A percentile compares a stretch with the other conserved stretches of the same genome.
Evolutionary conservation across 2,113 vertebrate species (phyloP).

Genomic region (Pseudolaguvia tuberculata): DNA sequence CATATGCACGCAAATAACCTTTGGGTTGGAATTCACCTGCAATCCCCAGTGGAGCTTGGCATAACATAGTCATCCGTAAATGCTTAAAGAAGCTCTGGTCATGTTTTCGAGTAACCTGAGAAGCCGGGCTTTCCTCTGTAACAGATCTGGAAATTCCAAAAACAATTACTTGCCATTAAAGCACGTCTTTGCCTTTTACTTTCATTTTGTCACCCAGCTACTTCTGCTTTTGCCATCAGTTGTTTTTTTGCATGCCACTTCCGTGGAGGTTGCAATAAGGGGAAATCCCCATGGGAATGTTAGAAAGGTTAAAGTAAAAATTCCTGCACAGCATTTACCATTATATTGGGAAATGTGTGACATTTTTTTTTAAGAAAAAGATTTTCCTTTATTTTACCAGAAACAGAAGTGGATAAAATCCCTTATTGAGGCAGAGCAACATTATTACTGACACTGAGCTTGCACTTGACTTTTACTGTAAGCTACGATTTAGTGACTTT

Average conservation of each 20-base stretch:
- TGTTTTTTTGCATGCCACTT: neutral
- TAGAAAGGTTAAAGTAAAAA: constrained; percentile 13
- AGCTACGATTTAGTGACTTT: neutral
- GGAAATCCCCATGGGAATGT: constrained; percentile 35
- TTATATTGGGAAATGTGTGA: neutral
- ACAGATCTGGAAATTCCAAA: constrained; percentile 30
- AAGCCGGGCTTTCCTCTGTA: neutral
- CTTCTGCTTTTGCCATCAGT: constrained; percentile 30
- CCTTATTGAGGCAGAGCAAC: neutral
- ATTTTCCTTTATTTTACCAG: constrained; percentile 1
- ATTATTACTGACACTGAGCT: neutral
- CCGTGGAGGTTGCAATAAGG: neutral
- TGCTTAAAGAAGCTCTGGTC: neutral
- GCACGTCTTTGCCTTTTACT: constrained; percentile 24
- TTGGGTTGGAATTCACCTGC: constrained; percentile 43
- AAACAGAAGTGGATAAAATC: neutral
- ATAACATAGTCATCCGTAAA: neutral
- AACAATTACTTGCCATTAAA: neutral
- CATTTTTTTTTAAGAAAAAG: constrained; percentile 3
- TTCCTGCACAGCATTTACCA: constrained; percentile 3
- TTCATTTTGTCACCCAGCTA: constrained; percentile 21
- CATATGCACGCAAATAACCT: neutral
- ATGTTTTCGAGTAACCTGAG: neutral
- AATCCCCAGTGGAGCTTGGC: neutral
- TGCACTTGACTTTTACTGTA: neutral